Percentiles rank a stretch among this genome's conserved stretches.
Conservation (phyloP, 2,888 invertebrate genomes). For the Cephus nigrinus region DNA sequence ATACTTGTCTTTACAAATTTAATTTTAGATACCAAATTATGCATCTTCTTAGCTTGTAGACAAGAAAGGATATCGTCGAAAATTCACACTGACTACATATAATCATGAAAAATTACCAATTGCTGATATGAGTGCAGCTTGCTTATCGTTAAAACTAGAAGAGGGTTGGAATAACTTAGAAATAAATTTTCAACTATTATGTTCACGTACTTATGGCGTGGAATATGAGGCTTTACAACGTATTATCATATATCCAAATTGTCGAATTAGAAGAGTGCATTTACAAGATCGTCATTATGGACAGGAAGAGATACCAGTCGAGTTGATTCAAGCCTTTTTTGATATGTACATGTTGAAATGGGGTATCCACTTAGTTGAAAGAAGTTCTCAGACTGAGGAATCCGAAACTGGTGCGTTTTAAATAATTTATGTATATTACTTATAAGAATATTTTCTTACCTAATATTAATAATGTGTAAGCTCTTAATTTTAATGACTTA, state of each 20-base stretch:
- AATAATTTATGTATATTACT: background rate
- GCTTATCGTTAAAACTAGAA: slow-evolving; percentile 15
- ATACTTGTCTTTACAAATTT: background rate
- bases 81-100: slow-evolving; percentile 16
- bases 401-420: slow-evolving; percentile 14
- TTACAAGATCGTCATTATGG: slow-evolving; percentile 19
- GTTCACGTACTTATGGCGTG: slow-evolving; percentile 6
- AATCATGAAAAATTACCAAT: slow-evolving; percentile 8
- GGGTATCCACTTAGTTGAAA: slow-evolving; percentile 22
- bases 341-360: slow-evolving; percentile 23
- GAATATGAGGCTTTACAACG: slow-evolving; percentile 19
- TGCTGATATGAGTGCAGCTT: slow-evolving; percentile 7
- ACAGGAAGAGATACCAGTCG: slow-evolving; percentile 18
- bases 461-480: background rate
- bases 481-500: background rate
- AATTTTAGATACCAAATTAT: background rate
- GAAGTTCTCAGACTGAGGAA: slow-evolving; percentile 22
- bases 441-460: background rate
- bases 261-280: slow-evolving; percentile 19
- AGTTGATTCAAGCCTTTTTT: slow-evolving; percentile 21
- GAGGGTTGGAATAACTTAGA: slow-evolving; percentile 21
- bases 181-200: slow-evolving; percentile 18
- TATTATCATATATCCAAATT: slow-evolving; percentile 22
- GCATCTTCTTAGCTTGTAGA: slow-evolving; percentile 14
- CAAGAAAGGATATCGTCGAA: slow-evolving; percentile 16